A percentile compares a stretch with the other conserved stretches of the same genome.
phyloP scores from a whole-genome alignment of 1,140 invertebrate genomes.

The Bombus confusus region DNA sequence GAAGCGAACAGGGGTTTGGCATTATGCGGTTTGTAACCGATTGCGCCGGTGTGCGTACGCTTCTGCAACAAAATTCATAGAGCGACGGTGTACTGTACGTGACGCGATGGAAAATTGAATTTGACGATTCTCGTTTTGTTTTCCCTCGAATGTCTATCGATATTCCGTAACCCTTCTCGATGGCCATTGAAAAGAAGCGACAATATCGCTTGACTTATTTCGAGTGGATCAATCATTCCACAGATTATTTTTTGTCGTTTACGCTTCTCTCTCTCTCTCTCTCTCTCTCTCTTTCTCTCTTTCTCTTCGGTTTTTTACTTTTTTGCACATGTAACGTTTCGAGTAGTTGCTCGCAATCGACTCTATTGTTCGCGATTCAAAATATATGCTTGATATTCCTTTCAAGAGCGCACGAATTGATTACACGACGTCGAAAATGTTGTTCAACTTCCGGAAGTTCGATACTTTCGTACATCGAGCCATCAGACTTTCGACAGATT shows the following conservation, averaged over 20 bases:
- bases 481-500: not conserved
- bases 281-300: too few species aligned
- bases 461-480: not conserved
- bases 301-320: too few species aligned
- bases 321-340: not conserved
- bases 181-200: not conserved
- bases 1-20: conserved; percentile 56
- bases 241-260: too few species aligned
- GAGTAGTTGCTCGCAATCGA: not conserved
- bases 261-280: not conserved
- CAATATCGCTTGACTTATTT: not conserved
- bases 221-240: not conserved
- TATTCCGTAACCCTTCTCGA: not conserved
- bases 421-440: not conserved
- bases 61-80: conserved; percentile 39
- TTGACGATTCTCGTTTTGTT: not conserved
- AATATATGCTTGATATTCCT: not conserved
- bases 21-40: conserved; percentile 68
- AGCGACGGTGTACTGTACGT: not conserved
- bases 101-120: conserved; percentile 27
- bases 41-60: conserved; percentile 28
- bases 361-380: not conserved
- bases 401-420: not conserved
- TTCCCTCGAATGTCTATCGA: not conserved
- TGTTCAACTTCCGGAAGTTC: not conserved